Evolutionary conservation across 2,888 invertebrate genomes (phyloP).

Genomic region (Clostera curtula): DNA sequence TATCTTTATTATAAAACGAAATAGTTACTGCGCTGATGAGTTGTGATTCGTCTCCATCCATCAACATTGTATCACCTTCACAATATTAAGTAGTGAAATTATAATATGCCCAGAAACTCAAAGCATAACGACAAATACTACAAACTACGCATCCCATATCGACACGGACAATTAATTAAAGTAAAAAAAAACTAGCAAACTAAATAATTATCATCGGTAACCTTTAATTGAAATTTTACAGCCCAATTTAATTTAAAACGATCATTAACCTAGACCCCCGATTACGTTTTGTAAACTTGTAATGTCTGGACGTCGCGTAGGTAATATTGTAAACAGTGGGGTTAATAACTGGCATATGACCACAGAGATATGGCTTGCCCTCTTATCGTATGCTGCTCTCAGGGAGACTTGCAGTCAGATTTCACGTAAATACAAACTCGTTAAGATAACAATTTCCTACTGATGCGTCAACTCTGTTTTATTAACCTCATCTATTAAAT

Average conservation of each 20-base stretch:
- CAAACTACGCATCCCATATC: no score
- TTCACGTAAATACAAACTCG: constrained; percentile 65
- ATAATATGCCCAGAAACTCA: no score
- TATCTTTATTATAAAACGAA: no score
- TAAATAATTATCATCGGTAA: constrained; percentile 13
- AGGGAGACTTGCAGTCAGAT: constrained; percentile 62
- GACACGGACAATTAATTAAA: no score
- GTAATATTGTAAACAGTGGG: constrained; percentile 57
- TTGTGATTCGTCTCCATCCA: no score
- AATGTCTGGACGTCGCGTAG: constrained; percentile 50
- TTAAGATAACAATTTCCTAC: constrained; percentile 71
- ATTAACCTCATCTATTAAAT: no score
- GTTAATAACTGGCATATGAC: constrained; percentile 71
- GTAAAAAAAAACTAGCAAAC: neutral
- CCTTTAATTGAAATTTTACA: constrained; percentile 28
- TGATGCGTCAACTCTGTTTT: no score
- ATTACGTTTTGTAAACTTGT: constrained; percentile 48
- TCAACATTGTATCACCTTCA: no score
- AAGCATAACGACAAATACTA: no score
- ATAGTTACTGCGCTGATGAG: no score
- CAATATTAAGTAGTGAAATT: no score
- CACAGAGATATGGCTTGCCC: constrained; percentile 45
- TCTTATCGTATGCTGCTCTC: constrained; percentile 62
- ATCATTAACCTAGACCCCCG: constrained; percentile 56
- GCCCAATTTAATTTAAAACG: constrained; percentile 57